Evolutionary conservation across 1,140 invertebrate genomes (phyloP).

Genomic region (Leptopilina clavipes): DNA sequence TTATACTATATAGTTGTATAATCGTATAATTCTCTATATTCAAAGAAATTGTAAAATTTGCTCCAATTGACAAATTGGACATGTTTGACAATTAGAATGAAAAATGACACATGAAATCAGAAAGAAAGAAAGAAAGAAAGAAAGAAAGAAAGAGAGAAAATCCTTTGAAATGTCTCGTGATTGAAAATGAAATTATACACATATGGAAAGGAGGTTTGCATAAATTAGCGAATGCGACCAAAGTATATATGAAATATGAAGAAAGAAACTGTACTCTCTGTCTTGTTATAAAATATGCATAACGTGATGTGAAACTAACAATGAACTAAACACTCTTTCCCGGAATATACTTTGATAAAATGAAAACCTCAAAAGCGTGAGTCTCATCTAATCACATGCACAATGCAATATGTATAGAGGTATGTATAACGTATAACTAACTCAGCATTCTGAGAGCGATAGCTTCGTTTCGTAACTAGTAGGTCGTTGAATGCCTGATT

Average conservation of each 20-base stretch:
- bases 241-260: background rate
- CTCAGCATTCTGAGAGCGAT: conserved; percentile 9
- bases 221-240: conserved; percentile 29
- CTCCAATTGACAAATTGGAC: no score
- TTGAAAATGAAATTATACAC: conserved; percentile 23
- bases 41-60: no score
- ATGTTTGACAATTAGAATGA: no score
- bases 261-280: conserved; percentile 9
- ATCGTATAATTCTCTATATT: no score
- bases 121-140: background rate
- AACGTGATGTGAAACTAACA: conserved; percentile 16
- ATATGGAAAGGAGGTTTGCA: background rate
- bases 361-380: conserved; percentile 4
- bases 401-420: background rate
- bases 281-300: conserved; percentile 31
- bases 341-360: conserved; percentile 15
- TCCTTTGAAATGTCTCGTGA: conserved; percentile 1
- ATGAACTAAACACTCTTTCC: conserved; percentile 33
- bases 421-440: background rate
- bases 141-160: background rate
- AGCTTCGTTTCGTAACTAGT: conserved; percentile 7
- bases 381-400: conserved; percentile 29
- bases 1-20: no score
- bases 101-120: background rate
- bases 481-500: conserved; percentile 29